phyloP scores from a whole-genome alignment of 1,140 invertebrate genomes.

The Chironomus tepperi region DNA sequence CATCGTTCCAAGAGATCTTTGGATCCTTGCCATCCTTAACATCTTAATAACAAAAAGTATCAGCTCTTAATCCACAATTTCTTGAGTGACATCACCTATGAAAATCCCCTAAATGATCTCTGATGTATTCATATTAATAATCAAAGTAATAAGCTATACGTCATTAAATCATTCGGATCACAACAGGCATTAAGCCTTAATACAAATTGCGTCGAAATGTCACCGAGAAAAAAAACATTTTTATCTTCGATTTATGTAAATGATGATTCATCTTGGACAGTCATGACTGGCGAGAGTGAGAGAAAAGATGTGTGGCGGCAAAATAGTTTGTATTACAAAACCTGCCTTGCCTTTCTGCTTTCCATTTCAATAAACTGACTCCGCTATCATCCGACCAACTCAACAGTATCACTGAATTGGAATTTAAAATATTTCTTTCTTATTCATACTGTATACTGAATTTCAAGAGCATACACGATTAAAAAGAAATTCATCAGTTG shows the following conservation, averaged over 20 bases:
- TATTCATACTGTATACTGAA: neutral
- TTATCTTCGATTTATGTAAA: slow-evolving; percentile 3
- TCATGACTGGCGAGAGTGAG: neutral
- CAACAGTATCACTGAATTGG: neutral
- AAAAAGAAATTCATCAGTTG: slow-evolving; percentile 6
- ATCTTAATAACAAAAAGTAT: too few relatives aligned
- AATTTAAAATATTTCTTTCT: neutral
- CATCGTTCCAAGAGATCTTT: too few relatives aligned
- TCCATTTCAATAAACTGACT: neutral
- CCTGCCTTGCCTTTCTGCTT: neutral
- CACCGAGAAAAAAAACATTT: neutral
- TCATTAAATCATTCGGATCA: slow-evolving; percentile 14
- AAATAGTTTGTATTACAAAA: slow-evolving; percentile 1
- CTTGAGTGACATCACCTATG: too few relatives aligned
- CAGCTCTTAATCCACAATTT: too few relatives aligned
- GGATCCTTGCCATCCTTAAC: too few relatives aligned
- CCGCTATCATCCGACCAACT: neutral
- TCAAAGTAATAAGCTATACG: neutral
- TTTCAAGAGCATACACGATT: neutral
- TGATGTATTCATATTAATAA: neutral
- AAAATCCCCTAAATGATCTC: neutral
- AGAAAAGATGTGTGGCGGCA: neutral
- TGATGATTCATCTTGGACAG: slow-evolving; percentile 5
- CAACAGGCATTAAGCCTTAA: neutral
- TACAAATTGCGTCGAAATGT: neutral